Conservation (phyloP, 2,888 invertebrate species). For the Caenorhabditis parvicauda region DNA sequence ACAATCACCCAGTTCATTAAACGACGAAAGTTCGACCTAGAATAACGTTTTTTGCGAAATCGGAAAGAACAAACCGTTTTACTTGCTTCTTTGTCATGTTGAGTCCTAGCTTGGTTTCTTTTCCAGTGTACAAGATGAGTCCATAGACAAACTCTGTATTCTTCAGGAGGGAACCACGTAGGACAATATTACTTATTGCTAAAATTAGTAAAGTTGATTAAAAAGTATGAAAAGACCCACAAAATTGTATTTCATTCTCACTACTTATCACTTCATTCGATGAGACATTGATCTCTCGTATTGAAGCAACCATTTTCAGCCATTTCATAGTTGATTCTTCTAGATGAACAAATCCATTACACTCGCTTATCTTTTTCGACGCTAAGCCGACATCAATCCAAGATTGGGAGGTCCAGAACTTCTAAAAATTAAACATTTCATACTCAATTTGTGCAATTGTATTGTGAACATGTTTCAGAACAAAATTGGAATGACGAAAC, state of each 20-base stretch:
- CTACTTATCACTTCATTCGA: neutral
- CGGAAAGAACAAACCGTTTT: slow-evolving; percentile 75
- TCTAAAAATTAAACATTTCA: too few relatives aligned
- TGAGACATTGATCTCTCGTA: too few relatives aligned
- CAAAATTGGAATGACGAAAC: too few relatives aligned
- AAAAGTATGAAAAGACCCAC: neutral
- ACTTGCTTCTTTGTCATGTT: slow-evolving; percentile 81
- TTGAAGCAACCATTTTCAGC: too few relatives aligned
- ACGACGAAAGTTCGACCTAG: neutral
- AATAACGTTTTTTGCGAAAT: neutral
- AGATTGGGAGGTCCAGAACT: neutral
- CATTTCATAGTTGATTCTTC: too few relatives aligned
- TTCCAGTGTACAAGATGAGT: slow-evolving; percentile 92
- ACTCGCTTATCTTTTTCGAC: too few relatives aligned
- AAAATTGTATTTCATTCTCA: neutral
- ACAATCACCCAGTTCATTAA: slow-evolving; percentile 1
- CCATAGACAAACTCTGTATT: slow-evolving; percentile 93
- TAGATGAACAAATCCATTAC: too few relatives aligned
- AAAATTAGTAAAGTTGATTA: neutral
- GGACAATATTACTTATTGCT: slow-evolving; percentile 81
- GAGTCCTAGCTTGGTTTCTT: slow-evolving; percentile 93
- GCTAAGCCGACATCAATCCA: too few relatives aligned
- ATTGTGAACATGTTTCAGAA: too few relatives aligned
- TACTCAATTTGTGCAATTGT: too few relatives aligned
- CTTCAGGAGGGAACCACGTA: slow-evolving; percentile 88